Percentiles rank a stretch among this genome's conserved stretches.
Evolutionary conservation across 2,888 invertebrate species (phyloP).

Genomic region (Eubasilissa splendida): DNA sequence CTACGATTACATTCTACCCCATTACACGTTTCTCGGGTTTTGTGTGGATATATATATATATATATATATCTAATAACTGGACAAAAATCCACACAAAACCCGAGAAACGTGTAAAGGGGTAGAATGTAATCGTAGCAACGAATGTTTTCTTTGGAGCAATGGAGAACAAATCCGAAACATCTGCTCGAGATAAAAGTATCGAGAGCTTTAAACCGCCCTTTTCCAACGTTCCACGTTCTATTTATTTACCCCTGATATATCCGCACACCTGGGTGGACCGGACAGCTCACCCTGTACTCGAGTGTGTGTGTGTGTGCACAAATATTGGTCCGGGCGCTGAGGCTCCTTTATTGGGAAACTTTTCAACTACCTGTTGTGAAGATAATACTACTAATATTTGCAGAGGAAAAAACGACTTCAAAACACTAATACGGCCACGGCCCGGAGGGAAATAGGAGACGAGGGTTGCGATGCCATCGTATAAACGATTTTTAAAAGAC

Average conservation of each 20-base stretch:
- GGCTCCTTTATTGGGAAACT: conserved; percentile 52
- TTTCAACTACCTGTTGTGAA: conserved; percentile 36
- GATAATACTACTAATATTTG: conserved; percentile 37
- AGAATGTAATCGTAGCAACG: conserved; percentile 17
- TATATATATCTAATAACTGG: too few relatives aligned
- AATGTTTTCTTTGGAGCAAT: conserved; percentile 14
- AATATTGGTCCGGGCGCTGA: conserved; percentile 51
- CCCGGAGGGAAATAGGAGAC: background rate
- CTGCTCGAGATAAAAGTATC: conserved; percentile 35
- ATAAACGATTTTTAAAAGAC: background rate
- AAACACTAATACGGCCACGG: conserved; percentile 4
- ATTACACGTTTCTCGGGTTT: background rate
- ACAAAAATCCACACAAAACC: background rate
- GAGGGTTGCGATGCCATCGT: background rate
- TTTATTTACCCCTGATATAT: conserved; percentile 40
- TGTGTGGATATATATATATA: background rate
- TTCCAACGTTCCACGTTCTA: conserved; percentile 37
- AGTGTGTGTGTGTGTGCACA: conserved; percentile 51
- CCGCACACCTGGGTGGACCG: conserved; percentile 6
- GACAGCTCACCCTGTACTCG: background rate
- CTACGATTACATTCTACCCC: conserved; percentile 20
- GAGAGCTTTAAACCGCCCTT: conserved; percentile 32
- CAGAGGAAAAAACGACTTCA: conserved; percentile 21
- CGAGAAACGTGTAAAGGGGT: background rate
- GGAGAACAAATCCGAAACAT: conserved; percentile 25